Evolutionary conservation across 2,113 vertebrate genomes (phyloP).

Genomic region (Stegostoma tigrinum): DNA sequence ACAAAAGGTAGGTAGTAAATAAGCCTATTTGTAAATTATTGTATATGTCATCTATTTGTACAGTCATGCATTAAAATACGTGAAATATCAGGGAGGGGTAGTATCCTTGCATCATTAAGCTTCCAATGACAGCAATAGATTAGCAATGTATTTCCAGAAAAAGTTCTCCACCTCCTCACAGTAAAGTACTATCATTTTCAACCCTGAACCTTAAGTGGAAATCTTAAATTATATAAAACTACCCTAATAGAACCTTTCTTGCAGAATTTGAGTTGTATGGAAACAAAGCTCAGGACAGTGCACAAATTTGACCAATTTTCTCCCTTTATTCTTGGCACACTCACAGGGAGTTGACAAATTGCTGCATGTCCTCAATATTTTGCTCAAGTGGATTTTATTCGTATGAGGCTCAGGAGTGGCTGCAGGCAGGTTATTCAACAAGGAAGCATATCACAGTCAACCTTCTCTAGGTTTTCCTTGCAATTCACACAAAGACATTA

Average conservation of each 20-base stretch:
- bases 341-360: neutral
- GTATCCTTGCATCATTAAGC: neutral
- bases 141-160: neutral
- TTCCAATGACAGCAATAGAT: neutral
- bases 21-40: neutral
- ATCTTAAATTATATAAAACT: neutral
- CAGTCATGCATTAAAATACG: neutral
- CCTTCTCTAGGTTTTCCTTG: neutral
- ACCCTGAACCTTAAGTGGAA: neutral
- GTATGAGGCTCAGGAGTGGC: neutral
- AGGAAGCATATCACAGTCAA: neutral
- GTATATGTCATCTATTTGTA: neutral
- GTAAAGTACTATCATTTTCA: neutral
- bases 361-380: neutral
- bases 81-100: neutral
- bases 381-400: neutral
- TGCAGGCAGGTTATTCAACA: neutral
- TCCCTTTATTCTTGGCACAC: neutral
- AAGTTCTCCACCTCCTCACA: neutral
- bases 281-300: neutral
- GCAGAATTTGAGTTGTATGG: neutral
- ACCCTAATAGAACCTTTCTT: neutral
- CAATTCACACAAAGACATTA: neutral
- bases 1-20: constrained; percentile 53
- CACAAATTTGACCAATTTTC: neutral